These are phyloP conservation scores for Parazoanthus darwini DNA, from an alignment of 92 coral and sea anemone genomes.

Conservation along the genomic window DNA sequence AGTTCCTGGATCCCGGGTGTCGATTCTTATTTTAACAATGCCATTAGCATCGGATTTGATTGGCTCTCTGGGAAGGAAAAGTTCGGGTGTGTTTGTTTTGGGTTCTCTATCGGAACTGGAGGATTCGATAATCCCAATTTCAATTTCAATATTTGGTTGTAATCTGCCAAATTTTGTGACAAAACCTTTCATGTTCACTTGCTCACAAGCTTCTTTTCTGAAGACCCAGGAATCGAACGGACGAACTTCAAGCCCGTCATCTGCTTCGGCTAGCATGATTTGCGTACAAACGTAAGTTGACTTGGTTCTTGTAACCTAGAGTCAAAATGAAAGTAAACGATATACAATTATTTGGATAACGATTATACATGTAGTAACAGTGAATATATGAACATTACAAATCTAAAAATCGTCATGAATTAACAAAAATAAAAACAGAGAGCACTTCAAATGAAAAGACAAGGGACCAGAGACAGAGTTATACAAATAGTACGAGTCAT, in stretches of 20 bases:
- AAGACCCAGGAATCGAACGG: slow-evolving; percentile 62
- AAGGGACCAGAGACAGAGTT: too few species aligned
- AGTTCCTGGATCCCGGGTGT: slow-evolving; percentile 64
- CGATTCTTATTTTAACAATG: slow-evolving; percentile 38
- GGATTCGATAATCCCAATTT: slow-evolving; percentile 16
- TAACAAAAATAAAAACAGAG: too few species aligned
- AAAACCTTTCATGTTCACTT: slow-evolving; percentile 45
- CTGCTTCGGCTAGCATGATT: slow-evolving; percentile 66
- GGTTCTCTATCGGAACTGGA: slow-evolving; percentile 34
- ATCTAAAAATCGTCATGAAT: background rate
- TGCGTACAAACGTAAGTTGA: slow-evolving; percentile 40
- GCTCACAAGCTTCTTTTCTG: slow-evolving; percentile 62
- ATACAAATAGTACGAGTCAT: too few species aligned
- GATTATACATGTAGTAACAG: background rate
- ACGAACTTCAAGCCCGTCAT: slow-evolving; percentile 69
- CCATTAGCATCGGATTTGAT: slow-evolving; percentile 54
- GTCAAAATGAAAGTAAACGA: background rate
- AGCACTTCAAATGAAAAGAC: too few species aligned
- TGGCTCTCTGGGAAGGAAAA: background rate
- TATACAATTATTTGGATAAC: background rate
- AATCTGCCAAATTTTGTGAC: slow-evolving; percentile 72
- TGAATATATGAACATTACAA: background rate
- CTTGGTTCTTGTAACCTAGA: slow-evolving; percentile 56
- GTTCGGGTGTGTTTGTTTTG: slow-evolving; percentile 9
- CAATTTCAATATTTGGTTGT: slow-evolving; percentile 41